phyloP scores from a whole-genome alignment of 1,140 invertebrate genomes.

The Brachionus sp. region DNA sequence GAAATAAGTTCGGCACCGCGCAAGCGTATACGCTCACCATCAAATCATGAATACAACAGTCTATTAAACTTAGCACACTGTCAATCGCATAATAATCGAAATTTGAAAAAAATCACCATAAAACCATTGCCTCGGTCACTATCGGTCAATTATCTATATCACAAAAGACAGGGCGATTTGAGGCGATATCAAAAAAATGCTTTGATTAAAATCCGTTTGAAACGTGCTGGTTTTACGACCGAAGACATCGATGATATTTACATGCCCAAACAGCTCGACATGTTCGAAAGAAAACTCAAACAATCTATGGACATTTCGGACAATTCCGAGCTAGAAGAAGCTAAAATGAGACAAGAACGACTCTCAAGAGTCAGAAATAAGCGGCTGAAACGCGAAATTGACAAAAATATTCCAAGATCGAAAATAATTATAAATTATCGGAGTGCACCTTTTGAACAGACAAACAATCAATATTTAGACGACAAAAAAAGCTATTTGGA shows the following conservation, averaged over 20 bases:
- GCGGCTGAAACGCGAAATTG: background rate
- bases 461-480: background rate
- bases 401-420: background rate
- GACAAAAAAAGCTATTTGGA: constrained; percentile 39
- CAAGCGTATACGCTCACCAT: background rate
- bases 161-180: constrained; percentile 32
- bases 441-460: background rate
- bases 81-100: background rate
- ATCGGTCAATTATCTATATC: constrained; percentile 41
- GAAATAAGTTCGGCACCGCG: constrained; percentile 23
- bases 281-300: constrained; percentile 25
- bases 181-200: constrained; percentile 28
- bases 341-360: constrained; percentile 24
- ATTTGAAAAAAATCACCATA: background rate
- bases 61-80: background rate
- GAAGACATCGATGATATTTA: constrained; percentile 43
- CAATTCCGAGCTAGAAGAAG: constrained; percentile 6
- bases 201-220: background rate
- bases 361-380: background rate
- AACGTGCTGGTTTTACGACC: constrained; percentile 26
- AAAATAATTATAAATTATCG: constrained; percentile 16
- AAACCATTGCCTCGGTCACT: background rate
- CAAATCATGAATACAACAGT: background rate
- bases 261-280: constrained; percentile 25
- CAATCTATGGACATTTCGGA: constrained; percentile 14